Base-by-base conservation (phyloP, 2,888 invertebrate species). In the Ectobius pallidus region DNA sequence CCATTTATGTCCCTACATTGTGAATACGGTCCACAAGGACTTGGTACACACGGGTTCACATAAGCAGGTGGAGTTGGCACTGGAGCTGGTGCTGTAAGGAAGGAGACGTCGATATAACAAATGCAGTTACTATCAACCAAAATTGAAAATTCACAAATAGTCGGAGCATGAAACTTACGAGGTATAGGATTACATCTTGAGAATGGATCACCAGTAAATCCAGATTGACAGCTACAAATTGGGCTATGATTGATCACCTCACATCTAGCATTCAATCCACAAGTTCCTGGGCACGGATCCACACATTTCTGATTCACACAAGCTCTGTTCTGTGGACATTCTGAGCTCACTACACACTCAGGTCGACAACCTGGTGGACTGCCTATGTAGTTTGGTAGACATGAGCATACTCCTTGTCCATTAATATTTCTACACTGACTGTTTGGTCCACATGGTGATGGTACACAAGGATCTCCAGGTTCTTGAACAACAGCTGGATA, bases 341-440 rank as follows among this genome's bases (percentile, higher is more conserved):
- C 84, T 34, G 82, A 79, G 75, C 83, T 84, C 7, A 81, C 78
- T 18, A 83, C 81, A 77, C 86, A 86, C 76, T 85, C 86, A 0
- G 83, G 84, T 52, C 83, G 78, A 75, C 86, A 86, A 65, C 79
- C 79, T 34, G 93, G 93, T 39, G 94, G 93, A 65, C 90, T 87
- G 69, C 94, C 94, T 77, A 90, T 85, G 79, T 91, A 92, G 75
- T 90, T 90, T 77, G 87, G 87, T 79, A 90, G 87, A 80, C 95
- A 95, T 70, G 92, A 91, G 82, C 94, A 95, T 67, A 92, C 90
- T 58, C 92, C 92, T 79, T 91, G 91, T 14, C 87, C 89, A 80
- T 92, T 82, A 9, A 79, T 79, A 9, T 80, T 81, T 62, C 79
- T 78, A 75, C 84, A 84, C 70, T 81, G 79, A n/a, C 83, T 82